Percentiles rank a stretch among this genome's conserved stretches.
Conservation (phyloP, 2,113 vertebrate genomes). For the Zootoca vivipara region DNA sequence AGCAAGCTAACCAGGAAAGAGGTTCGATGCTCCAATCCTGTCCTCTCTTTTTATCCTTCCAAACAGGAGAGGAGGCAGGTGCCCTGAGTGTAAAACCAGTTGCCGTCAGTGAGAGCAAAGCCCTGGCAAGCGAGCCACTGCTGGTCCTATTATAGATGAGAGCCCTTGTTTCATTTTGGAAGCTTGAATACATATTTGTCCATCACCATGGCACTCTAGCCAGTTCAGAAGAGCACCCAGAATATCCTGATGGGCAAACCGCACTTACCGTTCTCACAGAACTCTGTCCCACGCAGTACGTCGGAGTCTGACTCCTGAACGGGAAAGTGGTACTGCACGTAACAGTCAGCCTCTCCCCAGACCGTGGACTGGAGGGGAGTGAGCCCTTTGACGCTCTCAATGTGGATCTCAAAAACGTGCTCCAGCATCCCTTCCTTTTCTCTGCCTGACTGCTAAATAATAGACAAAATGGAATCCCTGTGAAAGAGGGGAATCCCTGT, state of each 20-base stretch:
- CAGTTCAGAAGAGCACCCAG: neutral
- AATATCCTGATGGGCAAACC: neutral
- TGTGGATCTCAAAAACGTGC: conserved; percentile 87
- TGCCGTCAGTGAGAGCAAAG: neutral
- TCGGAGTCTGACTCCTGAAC: conserved; percentile 70
- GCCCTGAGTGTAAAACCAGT: neutral
- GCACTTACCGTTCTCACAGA: conserved; percentile 78
- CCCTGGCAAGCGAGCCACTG: too few relatives aligned
- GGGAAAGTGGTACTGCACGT: conserved; percentile 91
- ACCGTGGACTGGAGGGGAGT: conserved; percentile 89
- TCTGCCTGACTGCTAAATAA: conserved; percentile 59
- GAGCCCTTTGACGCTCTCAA: conserved; percentile 87
- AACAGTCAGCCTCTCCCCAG: conserved; percentile 98
- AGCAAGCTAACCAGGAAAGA: neutral
- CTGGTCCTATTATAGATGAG: neutral
- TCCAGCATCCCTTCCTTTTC: conserved; percentile 73
- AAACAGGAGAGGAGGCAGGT: neutral
- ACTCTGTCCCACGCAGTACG: conserved; percentile 26
- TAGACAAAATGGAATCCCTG: neutral
- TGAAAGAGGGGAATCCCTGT: accelerated
- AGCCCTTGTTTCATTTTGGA: neutral
- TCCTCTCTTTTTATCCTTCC: neutral
- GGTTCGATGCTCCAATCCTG: too few relatives aligned
- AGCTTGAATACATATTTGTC: too few relatives aligned
- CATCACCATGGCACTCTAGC: neutral